phyloP scores from a whole-genome alignment of 2,888 invertebrate species.

The Brachypalpus laphriformis region DNA sequence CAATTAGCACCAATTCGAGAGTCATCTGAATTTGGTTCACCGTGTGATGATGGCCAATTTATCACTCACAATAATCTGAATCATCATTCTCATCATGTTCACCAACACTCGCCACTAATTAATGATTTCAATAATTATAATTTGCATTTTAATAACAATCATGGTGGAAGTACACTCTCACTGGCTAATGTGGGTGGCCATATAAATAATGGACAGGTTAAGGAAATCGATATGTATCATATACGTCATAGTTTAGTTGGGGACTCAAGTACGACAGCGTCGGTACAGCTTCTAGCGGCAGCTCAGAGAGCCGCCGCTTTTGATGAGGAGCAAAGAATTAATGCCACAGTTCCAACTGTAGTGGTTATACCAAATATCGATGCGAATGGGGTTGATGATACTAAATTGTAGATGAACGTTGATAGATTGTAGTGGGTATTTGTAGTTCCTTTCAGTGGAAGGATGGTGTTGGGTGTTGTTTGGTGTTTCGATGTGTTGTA shows the following conservation, averaged over 20 bases:
- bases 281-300: constrained; percentile 74
- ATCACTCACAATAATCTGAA: constrained; percentile 77
- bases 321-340: constrained; percentile 76
- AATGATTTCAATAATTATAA: constrained; percentile 70
- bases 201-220: constrained; percentile 61
- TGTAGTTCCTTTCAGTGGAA: constrained; percentile 24
- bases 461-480: constrained; percentile 4
- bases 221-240: constrained; percentile 75
- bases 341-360: constrained; percentile 78
- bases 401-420: constrained; percentile 79
- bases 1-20: constrained; percentile 83
- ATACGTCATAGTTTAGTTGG: constrained; percentile 76
- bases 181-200: constrained; percentile 77
- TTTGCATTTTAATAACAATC: constrained; percentile 76
- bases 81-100: constrained; percentile 75
- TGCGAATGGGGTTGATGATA: constrained; percentile 80
- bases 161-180: constrained; percentile 80
- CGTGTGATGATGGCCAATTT: constrained; percentile 81
- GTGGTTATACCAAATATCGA: constrained; percentile 81
- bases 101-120: constrained; percentile 73
- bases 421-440: background rate
- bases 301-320: constrained; percentile 71
- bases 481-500: constrained; percentile 51
- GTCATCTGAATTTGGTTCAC: constrained; percentile 83
- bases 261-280: constrained; percentile 76